Evolutionary conservation across 35 echinoderm and acorn worm genomes (phyloP).

Genomic region (Heliocidaris erythrogramma): DNA sequence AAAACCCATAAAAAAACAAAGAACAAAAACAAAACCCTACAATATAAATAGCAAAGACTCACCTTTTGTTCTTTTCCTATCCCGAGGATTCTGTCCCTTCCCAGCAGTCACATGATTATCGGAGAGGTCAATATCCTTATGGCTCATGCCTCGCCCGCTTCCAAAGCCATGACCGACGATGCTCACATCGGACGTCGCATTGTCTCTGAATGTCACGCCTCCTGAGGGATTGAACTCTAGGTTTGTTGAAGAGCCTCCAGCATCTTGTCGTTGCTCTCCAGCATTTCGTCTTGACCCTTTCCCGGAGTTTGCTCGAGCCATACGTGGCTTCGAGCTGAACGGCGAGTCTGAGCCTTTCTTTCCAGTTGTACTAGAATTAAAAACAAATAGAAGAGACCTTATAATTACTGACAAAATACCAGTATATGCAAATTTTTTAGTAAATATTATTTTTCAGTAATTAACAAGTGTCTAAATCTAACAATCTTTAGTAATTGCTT

Average conservation of each 20-base stretch:
- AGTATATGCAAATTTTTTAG: too few relatives aligned
- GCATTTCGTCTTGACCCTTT: conserved; percentile 67
- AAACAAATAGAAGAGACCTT: background rate
- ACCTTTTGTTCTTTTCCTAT: conserved; percentile 86
- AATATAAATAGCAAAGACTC: conserved; percentile 20
- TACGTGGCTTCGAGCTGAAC: conserved; percentile 88
- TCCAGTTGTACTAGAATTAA: background rate
- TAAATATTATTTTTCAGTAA: too few relatives aligned
- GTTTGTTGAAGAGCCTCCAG: conserved; percentile 22
- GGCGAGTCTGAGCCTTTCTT: conserved; percentile 78
- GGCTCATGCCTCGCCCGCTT: conserved; percentile 24
- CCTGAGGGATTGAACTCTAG: conserved; percentile 79
- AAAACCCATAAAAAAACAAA: background rate
- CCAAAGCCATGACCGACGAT: conserved; percentile 87
- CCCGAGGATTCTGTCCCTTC: conserved; percentile 73
- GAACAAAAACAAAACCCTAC: too few relatives aligned
- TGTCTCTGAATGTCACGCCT: conserved; percentile 87
- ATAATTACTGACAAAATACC: too few relatives aligned
- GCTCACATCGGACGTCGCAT: conserved; percentile 88
- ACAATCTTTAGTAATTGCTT: too few relatives aligned
- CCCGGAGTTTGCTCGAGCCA: conserved; percentile 71
- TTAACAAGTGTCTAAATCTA: too few relatives aligned
- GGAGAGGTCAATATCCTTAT: conserved; percentile 8
- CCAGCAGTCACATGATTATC: conserved; percentile 50
- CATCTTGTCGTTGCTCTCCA: conserved; percentile 54